These are phyloP conservation scores for Oppia nitens DNA, from an alignment of 1,140 invertebrate genomes.

Conservation along the genomic window DNA sequence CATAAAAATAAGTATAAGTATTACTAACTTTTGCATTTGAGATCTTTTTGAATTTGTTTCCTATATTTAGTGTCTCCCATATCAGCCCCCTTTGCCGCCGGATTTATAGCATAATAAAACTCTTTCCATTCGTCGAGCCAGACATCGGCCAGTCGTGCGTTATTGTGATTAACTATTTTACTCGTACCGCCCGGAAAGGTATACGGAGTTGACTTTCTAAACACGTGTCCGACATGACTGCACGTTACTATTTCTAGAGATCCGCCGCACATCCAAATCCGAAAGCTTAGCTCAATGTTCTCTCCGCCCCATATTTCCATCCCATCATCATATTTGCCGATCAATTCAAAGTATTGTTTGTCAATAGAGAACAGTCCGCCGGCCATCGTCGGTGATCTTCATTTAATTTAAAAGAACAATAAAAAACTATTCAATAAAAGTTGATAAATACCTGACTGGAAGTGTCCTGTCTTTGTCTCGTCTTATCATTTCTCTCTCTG, in stretches of 20 bases:
- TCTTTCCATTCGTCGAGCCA: slow-evolving; percentile 97
- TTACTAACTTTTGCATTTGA: slow-evolving; percentile 72
- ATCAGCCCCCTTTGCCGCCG: slow-evolving; percentile 67
- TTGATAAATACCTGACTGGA: slow-evolving; percentile 42
- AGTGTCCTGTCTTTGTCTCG: slow-evolving; percentile 71
- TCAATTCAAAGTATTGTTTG: slow-evolving; percentile 86
- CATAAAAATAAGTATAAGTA: no score
- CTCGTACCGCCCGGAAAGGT: slow-evolving; percentile 96
- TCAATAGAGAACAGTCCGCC: slow-evolving; percentile 94
- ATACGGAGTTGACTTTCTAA: slow-evolving; percentile 96
- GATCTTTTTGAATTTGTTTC: slow-evolving; percentile 48
- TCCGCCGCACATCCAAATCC: slow-evolving; percentile 65
- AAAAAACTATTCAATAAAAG: neutral
- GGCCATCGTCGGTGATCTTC: slow-evolving; percentile 89
- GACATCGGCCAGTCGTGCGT: slow-evolving; percentile 84
- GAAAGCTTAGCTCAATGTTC: slow-evolving; percentile 74
- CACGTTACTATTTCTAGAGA: slow-evolving; percentile 74
- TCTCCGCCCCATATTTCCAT: slow-evolving; percentile 99
- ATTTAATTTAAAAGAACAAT: neutral
- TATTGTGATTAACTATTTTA: slow-evolving; percentile 95
- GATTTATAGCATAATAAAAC: slow-evolving; percentile 96
- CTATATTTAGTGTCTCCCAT: slow-evolving; percentile 69
- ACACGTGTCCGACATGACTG: slow-evolving; percentile 87
- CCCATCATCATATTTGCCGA: slow-evolving; percentile 95
- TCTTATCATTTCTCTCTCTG: slow-evolving; percentile 80